A percentile compares a stretch with the other conserved stretches of the same genome.
phyloP scores from a whole-genome alignment of 2,797 vertebrate genomes.

The Cyclura pinguis region DNA sequence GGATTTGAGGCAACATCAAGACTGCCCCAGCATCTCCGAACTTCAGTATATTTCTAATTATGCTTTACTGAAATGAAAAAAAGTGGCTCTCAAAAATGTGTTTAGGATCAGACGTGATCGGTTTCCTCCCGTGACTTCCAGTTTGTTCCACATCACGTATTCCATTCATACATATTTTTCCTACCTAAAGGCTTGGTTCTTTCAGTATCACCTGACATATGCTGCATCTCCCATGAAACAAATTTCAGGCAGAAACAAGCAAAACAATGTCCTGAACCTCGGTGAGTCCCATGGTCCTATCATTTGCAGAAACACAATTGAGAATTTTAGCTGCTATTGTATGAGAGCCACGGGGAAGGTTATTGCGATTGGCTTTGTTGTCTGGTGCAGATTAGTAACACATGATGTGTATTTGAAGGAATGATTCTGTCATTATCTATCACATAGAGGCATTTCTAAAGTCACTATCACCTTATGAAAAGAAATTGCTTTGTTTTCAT shows the following conservation, averaged over 20 bases:
- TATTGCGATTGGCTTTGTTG: background rate
- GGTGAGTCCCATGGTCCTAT: background rate
- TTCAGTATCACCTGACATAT: conserved; percentile 8
- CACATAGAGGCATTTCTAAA: conserved; percentile 9
- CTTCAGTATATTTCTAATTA: background rate
- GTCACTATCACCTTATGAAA: background rate
- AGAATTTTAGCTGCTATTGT: background rate
- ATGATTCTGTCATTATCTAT: conserved; percentile 24
- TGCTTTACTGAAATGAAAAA: background rate
- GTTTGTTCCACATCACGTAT: background rate
- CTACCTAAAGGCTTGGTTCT: background rate
- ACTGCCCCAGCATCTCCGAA: background rate
- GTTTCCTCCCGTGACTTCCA: background rate
- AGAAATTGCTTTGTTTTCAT: background rate
- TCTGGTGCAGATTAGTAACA: conserved; percentile 5
- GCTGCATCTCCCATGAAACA: background rate
- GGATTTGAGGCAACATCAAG: background rate
- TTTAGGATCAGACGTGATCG: background rate
- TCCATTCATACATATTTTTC: accelerated
- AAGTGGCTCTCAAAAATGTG: background rate
- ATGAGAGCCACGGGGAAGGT: accelerated
- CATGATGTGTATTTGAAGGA: conserved; percentile 47
- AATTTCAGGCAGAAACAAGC: accelerated
- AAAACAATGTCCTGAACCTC: accelerated
- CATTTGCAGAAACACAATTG: background rate